A percentile compares a stretch with the other conserved stretches of the same genome.
Conservation (phyloP, 2,888 invertebrate genomes). For the Troglohyphantes excavatus region DNA sequence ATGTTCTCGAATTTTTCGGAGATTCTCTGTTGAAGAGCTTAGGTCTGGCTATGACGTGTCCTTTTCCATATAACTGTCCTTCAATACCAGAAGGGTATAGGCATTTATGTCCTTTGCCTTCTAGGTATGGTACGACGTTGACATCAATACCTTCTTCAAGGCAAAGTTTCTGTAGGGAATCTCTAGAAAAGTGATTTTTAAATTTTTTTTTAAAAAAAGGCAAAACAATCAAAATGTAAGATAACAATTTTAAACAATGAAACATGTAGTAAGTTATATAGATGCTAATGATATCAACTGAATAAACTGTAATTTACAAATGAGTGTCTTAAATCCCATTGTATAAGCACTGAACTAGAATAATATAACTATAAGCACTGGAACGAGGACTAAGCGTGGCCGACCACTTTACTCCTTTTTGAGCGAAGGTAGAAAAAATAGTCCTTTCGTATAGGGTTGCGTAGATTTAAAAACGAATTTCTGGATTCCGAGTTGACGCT, state of each 20-base stretch:
- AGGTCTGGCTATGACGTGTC: slow-evolving; percentile 82
- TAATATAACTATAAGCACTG: too few relatives aligned
- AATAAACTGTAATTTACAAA: too few relatives aligned
- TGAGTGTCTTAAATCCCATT: too few relatives aligned
- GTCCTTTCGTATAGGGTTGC: too few relatives aligned
- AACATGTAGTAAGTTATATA: neutral
- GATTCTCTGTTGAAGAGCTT: slow-evolving; percentile 33
- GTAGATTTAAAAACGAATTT: too few relatives aligned
- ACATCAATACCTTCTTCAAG: slow-evolving; percentile 66
- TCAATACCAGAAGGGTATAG: slow-evolving; percentile 79
- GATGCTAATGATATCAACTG: neutral
- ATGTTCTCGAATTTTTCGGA: neutral
- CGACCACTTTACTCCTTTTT: too few relatives aligned
- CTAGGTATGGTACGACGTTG: slow-evolving; percentile 19
- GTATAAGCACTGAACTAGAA: too few relatives aligned
- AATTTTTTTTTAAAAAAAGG: neutral
- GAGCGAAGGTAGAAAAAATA: too few relatives aligned
- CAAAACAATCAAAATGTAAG: too few relatives aligned
- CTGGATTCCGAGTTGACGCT: too few relatives aligned
- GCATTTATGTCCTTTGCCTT: slow-evolving; percentile 43
- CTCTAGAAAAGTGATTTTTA: slow-evolving; percentile 17
- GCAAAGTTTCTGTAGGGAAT: slow-evolving; percentile 30
- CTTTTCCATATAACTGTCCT: slow-evolving; percentile 81
- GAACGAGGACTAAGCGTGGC: too few relatives aligned
- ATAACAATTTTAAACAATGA: neutral